These are phyloP conservation scores for Lacerta viridis DNA, from an alignment of 2,797 vertebrate species.

Conservation along the genomic window DNA sequence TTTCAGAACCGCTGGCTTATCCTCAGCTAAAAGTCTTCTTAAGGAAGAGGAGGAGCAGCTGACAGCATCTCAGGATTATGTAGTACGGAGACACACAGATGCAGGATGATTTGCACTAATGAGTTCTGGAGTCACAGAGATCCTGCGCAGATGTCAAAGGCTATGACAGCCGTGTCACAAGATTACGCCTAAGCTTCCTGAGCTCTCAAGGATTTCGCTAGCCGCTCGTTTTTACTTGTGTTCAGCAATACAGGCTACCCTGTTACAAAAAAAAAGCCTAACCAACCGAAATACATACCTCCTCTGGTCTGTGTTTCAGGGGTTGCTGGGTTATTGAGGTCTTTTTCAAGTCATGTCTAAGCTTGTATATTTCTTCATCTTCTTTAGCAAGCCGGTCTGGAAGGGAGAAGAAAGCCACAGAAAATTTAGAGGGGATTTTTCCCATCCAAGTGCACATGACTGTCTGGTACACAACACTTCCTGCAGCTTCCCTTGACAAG, in stretches of 20 bases:
- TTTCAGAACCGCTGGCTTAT: constrained; percentile 14
- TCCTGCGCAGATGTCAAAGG: constrained; percentile 41
- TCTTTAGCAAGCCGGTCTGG: constrained; percentile 93
- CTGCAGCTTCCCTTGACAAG: too few species aligned
- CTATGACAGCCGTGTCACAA: constrained; percentile 28
- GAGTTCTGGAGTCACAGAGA: constrained; percentile 8
- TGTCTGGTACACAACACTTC: neutral
- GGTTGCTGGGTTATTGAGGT: constrained; percentile 91
- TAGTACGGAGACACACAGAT: constrained; percentile 41
- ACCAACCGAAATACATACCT: constrained; percentile 82
- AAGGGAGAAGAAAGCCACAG: constrained; percentile 34
- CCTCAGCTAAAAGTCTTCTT: neutral
- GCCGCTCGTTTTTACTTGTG: neutral
- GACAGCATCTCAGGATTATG: constrained; percentile 24
- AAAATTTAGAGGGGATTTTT: neutral
- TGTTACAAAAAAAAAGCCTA: constrained; percentile 45
- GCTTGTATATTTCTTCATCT: constrained; percentile 97
- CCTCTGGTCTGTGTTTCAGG: constrained; percentile 83
- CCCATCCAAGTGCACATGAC: neutral
- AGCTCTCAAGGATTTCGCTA: neutral
- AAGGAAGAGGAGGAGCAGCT: constrained; percentile 40
- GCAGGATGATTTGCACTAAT: constrained; percentile 37
- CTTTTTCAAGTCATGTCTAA: constrained; percentile 93
- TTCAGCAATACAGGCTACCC: constrained; percentile 37
- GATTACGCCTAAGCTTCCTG: constrained; percentile 40